Conservation (phyloP, 2,113 vertebrate species). For the Eretmochelys imbricata region DNA sequence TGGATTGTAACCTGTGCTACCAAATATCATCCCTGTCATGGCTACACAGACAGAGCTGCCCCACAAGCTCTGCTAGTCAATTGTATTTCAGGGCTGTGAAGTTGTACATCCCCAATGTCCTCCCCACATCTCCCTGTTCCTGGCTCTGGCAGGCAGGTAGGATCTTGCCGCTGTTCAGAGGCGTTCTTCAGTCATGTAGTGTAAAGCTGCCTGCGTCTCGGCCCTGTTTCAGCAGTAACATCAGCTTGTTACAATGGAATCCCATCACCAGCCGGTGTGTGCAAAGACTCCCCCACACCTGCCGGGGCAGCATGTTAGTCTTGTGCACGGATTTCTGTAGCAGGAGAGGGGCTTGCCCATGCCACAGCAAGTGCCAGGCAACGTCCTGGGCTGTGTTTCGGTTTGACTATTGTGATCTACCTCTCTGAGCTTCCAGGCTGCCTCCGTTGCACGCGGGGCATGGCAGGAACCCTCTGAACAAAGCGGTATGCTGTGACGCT, state of each 20-base stretch:
- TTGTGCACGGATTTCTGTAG: background rate
- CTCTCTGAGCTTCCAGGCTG: background rate
- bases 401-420: background rate
- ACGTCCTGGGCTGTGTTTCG: background rate
- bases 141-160: background rate
- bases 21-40: background rate
- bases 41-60: background rate
- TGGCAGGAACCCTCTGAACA: background rate
- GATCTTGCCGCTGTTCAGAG: background rate
- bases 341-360: background rate
- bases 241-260: background rate
- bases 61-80: background rate
- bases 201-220: background rate
- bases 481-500: background rate
- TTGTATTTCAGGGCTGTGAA: background rate
- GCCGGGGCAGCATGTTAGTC: background rate
- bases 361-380: background rate
- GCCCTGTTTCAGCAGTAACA: background rate
- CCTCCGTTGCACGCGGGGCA: background rate
- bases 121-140: too few relatives aligned
- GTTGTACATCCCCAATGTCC: background rate
- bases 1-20: background rate
- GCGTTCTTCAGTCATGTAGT: background rate
- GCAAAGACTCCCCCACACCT: background rate
- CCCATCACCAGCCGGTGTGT: background rate